Evolutionary conservation across 2,113 vertebrate species (phyloP).

Genomic region (Prietella phreatophila): DNA sequence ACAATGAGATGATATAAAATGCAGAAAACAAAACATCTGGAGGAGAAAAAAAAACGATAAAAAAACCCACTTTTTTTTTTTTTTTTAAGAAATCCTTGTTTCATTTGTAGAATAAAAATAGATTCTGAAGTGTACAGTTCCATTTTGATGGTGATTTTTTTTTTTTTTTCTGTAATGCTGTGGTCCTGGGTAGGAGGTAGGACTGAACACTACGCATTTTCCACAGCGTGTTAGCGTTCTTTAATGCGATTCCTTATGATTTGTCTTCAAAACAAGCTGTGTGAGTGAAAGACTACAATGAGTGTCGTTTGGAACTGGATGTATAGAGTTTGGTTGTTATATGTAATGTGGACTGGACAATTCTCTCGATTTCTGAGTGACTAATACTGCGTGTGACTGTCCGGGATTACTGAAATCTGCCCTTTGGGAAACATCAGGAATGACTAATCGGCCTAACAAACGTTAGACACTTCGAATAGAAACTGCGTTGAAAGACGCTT

Average conservation of each 20-base stretch:
- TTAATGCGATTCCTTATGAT: neutral
- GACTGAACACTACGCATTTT: neutral
- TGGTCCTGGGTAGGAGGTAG: slow-evolving; percentile 18
- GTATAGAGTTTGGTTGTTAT: neutral
- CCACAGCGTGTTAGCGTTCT: slow-evolving; percentile 17
- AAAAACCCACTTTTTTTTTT: slow-evolving; percentile 22
- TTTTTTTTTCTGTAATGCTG: neutral
- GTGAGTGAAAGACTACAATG: neutral
- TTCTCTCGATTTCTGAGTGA: neutral
- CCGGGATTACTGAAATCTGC: neutral
- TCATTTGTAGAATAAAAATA: slow-evolving; percentile 72
- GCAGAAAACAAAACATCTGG: slow-evolving; percentile 53
- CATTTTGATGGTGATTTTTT: slow-evolving; percentile 49
- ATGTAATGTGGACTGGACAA: neutral
- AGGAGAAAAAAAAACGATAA: slow-evolving; percentile 62
- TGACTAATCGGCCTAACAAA: neutral
- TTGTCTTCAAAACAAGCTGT: neutral
- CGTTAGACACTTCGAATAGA: neutral
- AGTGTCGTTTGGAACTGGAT: neutral
- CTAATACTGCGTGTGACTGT: slow-evolving; percentile 11
- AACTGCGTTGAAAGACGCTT: neutral
- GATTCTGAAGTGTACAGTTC: slow-evolving; percentile 63
- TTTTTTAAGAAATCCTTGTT: slow-evolving; percentile 30
- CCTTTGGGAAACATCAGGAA: neutral
- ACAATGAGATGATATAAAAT: slow-evolving; percentile 75